Percentiles rank a stretch among this genome's conserved stretches.
Conservation (phyloP, 2,888 invertebrate species). For the Drosophila anceps region DNA sequence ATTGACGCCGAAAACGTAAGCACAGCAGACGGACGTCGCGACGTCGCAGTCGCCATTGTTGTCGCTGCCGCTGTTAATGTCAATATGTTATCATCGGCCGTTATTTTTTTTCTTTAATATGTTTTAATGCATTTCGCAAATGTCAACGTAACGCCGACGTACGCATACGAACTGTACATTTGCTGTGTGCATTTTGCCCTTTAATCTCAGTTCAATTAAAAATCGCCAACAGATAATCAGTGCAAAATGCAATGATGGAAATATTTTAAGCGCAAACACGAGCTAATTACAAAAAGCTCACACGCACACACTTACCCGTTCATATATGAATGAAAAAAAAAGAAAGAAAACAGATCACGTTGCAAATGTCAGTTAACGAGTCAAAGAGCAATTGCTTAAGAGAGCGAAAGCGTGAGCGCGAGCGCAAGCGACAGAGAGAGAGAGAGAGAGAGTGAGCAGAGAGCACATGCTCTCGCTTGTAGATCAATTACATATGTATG, state of each 20-base stretch:
- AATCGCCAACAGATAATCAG: slow-evolving; percentile 56
- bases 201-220: slow-evolving; percentile 69
- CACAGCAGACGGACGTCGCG: slow-evolving; percentile 15
- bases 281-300: slow-evolving; percentile 49
- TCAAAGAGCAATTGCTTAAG: slow-evolving; percentile 28
- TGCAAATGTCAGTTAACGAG: slow-evolving; percentile 42
- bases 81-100: slow-evolving; percentile 66
- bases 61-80: slow-evolving; percentile 49
- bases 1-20: slow-evolving; percentile 46
- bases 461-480: slow-evolving; percentile 13
- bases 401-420: slow-evolving; percentile 6
- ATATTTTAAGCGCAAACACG: slow-evolving; percentile 43
- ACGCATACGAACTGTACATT: slow-evolving; percentile 13
- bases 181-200: slow-evolving; percentile 28
- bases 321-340: neutral
- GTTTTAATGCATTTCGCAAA: slow-evolving; percentile 48
- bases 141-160: slow-evolving; percentile 51
- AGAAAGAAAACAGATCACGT: slow-evolving; percentile 53
- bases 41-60: slow-evolving; percentile 13
- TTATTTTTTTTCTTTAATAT: neutral
- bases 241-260: slow-evolving; percentile 44
- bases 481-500: slow-evolving; percentile 58
- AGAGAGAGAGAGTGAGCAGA: neutral
- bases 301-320: slow-evolving; percentile 4
- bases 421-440: slow-evolving; percentile 12